phyloP scores from a whole-genome alignment of 2,113 vertebrate genomes.

The Marcusenius ussheri region DNA sequence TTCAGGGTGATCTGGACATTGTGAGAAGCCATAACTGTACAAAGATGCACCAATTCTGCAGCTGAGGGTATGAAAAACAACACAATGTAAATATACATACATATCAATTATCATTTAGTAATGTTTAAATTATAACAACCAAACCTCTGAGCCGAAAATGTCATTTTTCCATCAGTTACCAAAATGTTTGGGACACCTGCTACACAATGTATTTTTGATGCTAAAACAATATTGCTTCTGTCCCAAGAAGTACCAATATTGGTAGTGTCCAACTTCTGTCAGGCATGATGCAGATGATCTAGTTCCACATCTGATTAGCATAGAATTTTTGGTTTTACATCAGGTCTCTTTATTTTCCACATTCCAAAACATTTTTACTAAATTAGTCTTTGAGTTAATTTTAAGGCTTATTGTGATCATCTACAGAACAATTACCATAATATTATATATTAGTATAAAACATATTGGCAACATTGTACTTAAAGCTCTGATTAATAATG shows the following conservation, averaged over 20 bases:
- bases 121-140: neutral
- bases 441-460: neutral
- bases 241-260: neutral
- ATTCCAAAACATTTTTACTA: neutral
- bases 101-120: neutral
- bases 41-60: neutral
- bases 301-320: neutral
- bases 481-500: neutral
- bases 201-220: neutral
- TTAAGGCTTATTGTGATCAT: too few species aligned
- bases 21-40: slow-evolving; percentile 63
- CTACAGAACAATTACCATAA: too few species aligned
- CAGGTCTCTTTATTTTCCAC: neutral
- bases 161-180: neutral
- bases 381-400: neutral
- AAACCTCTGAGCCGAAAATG: neutral
- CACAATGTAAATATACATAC: neutral
- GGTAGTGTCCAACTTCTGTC: neutral
- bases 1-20: slow-evolving; percentile 60
- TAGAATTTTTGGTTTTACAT: neutral
- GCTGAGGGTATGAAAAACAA: neutral
- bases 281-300: neutral
- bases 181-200: neutral
- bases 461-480: neutral
- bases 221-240: neutral